phyloP scores from a whole-genome alignment of 2,797 vertebrate genomes.

The Galagoides demidoff region DNA sequence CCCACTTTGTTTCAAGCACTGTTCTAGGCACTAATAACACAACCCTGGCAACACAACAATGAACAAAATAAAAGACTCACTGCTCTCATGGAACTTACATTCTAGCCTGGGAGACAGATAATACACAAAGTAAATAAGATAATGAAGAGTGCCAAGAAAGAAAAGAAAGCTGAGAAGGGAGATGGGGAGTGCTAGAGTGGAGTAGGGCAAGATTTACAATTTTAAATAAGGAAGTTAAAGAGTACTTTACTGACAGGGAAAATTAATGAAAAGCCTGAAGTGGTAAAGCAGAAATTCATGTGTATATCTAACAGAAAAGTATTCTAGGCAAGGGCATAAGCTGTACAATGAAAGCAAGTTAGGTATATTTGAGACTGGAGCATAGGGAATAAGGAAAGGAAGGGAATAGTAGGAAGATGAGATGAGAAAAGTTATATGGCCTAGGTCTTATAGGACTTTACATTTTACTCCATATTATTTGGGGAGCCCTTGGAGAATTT shows the following conservation, averaged over 20 bases:
- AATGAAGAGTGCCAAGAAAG: neutral
- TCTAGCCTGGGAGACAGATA: neutral
- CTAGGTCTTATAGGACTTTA: neutral
- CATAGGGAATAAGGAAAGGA: neutral
- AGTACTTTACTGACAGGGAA: neutral
- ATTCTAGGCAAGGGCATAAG: neutral
- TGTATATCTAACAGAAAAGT: neutral
- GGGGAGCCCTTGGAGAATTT: neutral
- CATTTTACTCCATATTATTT: neutral
- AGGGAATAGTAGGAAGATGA: neutral
- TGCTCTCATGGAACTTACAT: neutral
- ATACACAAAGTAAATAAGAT: conserved; percentile 25
- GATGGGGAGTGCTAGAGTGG: neutral
- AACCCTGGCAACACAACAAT: neutral
- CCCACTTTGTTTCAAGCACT: neutral
- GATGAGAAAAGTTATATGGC: neutral
- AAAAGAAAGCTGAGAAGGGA: neutral
- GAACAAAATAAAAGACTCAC: neutral
- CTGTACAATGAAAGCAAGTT: neutral
- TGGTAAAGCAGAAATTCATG: neutral
- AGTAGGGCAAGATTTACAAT: neutral
- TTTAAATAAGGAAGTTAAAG: neutral
- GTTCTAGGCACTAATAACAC: neutral
- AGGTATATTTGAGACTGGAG: neutral
- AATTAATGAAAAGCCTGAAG: neutral